Percentiles rank a stretch among this genome's conserved stretches.
These are phyloP conservation scores for Megaceryle maxima DNA, from an alignment of 2,113 vertebrate genomes.

Conservation along the genomic window DNA sequence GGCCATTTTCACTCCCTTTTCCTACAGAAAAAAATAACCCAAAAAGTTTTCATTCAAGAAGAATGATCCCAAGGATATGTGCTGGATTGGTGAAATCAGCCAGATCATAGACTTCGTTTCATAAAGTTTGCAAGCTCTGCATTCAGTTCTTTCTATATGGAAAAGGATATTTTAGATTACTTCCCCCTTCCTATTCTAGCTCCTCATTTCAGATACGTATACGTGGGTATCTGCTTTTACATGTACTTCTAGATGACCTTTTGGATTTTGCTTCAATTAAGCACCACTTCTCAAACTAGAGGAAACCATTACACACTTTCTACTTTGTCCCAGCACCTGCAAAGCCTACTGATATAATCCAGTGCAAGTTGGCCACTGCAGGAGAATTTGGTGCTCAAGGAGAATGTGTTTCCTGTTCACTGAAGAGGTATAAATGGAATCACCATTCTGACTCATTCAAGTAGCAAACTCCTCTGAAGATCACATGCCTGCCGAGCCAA, in stretches of 20 bases:
- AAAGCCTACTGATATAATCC: neutral
- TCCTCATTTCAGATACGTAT: neutral
- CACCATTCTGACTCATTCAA: conserved; percentile 66
- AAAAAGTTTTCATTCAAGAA: neutral
- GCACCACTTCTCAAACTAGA: neutral
- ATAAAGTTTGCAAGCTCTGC: neutral
- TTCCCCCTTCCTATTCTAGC: neutral
- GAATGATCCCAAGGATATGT: neutral
- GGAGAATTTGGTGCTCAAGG: conserved; percentile 45
- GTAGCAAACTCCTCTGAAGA: conserved; percentile 67
- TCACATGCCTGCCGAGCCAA: conserved; percentile 59
- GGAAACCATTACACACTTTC: neutral
- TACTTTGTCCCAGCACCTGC: conserved; percentile 43
- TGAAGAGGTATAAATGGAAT: conserved; percentile 65
- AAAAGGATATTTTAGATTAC: neutral
- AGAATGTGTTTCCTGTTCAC: conserved; percentile 53
- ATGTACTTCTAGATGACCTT: neutral
- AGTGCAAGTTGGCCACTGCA: conserved; percentile 4
- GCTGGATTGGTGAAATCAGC: neutral
- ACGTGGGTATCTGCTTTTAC: neutral
- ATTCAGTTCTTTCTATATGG: neutral
- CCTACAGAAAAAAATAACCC: neutral
- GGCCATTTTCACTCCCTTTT: neutral
- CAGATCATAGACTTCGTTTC: neutral
- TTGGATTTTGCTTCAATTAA: neutral